These are phyloP conservation scores for rat (Rattus norvegicus) DNA, from an alignment of 2,113 vertebrate species.

Conservation along the genomic window GRCr8 NC_086027.1:63824501-63825000, in stretches of 20 bases:
- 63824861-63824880: not conserved
- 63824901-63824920: not conserved
- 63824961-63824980: not conserved
- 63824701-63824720: not conserved
- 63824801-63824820: not conserved
- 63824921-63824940: not conserved
- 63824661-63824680: not conserved
- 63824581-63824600: conserved; percentile 62
- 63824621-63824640: not conserved
- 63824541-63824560: conserved; percentile 74
- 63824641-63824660: not conserved
- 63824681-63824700: not conserved
- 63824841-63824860: not conserved
- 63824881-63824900: not conserved
- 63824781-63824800: not conserved
- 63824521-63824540: conserved; percentile 65
- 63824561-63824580: conserved; percentile 59
- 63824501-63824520: conserved; percentile 45
- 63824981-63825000: not conserved
- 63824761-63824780: not conserved
- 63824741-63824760: not conserved
- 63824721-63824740: not conserved
- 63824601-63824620: conserved; percentile 56
- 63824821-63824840: not conserved
- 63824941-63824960: not conserved